phyloP scores from a whole-genome alignment of 1,140 invertebrate genomes.

The Pemphigus obesinymphae region DNA sequence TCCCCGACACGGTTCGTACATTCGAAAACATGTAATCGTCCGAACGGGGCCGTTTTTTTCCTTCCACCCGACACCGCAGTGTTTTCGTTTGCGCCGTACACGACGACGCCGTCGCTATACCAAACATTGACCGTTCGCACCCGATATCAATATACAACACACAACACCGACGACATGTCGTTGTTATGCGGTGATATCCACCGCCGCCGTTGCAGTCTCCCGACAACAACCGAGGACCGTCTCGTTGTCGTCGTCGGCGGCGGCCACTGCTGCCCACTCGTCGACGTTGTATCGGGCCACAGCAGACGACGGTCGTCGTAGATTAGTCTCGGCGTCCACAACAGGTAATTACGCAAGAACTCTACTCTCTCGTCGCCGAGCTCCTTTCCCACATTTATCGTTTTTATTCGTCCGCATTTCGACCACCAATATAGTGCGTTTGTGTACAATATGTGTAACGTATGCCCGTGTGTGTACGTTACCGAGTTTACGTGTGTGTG shows the following conservation, averaged over 20 bases:
- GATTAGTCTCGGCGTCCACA: background rate
- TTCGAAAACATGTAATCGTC: no score
- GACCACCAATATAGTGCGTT: background rate
- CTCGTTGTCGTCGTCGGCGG: background rate
- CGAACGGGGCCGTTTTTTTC: no score
- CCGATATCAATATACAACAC: no score
- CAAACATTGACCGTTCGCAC: no score
- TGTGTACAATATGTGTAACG: background rate
- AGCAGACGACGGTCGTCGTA: conserved; percentile 2
- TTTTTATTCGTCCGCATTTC: background rate
- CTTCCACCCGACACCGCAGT: background rate
- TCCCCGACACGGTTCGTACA: background rate
- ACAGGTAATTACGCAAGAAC: background rate
- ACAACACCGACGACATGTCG: background rate
- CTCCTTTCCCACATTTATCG: no score
- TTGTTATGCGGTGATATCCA: background rate
- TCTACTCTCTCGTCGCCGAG: no score
- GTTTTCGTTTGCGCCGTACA: background rate
- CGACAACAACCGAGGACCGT: background rate
- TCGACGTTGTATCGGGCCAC: background rate
- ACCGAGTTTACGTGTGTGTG: background rate
- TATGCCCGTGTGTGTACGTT: background rate
- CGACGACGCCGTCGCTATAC: background rate
- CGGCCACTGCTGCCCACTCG: background rate
- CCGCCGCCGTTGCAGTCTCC: background rate